A percentile compares a stretch with the other conserved stretches of the same genome.
phyloP scores from a whole-genome alignment of 2,888 invertebrate species.

The Baccha elongata region DNA sequence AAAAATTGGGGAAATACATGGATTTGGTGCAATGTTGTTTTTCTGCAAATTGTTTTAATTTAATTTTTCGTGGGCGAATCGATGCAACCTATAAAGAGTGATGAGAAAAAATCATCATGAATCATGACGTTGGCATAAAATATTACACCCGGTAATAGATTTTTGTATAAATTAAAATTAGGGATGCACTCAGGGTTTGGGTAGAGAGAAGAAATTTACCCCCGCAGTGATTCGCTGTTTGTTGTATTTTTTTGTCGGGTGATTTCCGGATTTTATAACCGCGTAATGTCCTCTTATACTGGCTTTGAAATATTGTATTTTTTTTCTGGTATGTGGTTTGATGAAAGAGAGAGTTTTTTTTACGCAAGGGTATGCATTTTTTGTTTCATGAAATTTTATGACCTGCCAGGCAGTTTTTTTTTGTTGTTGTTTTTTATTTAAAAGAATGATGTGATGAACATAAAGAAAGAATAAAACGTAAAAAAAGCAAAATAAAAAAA shows the following conservation, averaged over 20 bases:
- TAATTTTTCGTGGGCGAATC: conserved; percentile 11
- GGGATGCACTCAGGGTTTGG: conserved; percentile 35
- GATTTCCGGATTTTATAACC: conserved; percentile 73
- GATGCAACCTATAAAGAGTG: not conserved
- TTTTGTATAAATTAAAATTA: conserved; percentile 61
- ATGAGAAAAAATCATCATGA: conserved; percentile 53
- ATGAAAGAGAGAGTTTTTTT: not conserved
- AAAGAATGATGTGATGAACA: conserved; percentile 45
- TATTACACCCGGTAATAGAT: conserved; percentile 36
- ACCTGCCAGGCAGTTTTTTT: conserved; percentile 37
- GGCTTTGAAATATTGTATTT: conserved; percentile 6
- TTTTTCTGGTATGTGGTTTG: conserved; percentile 16
- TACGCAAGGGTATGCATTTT: conserved; percentile 42
- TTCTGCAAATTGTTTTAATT: conserved; percentile 11
- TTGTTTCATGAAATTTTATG: conserved; percentile 61
- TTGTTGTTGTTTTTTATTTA: not conserved
- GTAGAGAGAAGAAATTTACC: conserved; percentile 4
- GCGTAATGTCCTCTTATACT: conserved; percentile 69
- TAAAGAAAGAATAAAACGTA: conserved; percentile 32
- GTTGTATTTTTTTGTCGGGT: conserved; percentile 57
- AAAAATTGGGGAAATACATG: too few relatives aligned
- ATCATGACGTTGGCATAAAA: conserved; percentile 67
- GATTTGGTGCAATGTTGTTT: conserved; percentile 12
- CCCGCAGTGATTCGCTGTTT: conserved; percentile 61
- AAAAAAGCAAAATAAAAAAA: conserved; percentile 47